Conservation (phyloP, 1,140 invertebrate species). For the Phenacoccus solenopsis region DNA sequence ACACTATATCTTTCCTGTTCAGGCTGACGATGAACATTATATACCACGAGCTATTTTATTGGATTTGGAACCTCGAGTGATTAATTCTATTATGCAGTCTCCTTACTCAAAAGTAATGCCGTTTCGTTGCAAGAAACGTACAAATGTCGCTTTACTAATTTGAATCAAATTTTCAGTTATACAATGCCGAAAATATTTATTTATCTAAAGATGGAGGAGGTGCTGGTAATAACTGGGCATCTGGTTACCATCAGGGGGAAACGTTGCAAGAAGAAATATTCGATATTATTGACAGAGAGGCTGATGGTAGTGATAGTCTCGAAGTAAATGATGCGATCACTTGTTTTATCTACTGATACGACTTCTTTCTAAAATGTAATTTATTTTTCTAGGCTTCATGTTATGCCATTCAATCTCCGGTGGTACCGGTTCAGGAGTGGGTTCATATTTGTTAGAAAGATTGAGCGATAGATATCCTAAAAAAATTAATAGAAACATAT, state of each 20-base stretch:
- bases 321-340: slow-evolving; percentile 46
- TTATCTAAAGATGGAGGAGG: slow-evolving; percentile 95
- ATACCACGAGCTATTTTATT: slow-evolving; percentile 91
- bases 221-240: slow-evolving; percentile 99
- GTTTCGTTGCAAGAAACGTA: too few relatives aligned
- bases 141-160: too few relatives aligned
- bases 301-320: slow-evolving; percentile 94
- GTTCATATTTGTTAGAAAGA: slow-evolving; percentile 86
- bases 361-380: neutral
- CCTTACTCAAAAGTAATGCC: slow-evolving; percentile 89
- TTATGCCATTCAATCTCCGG: slow-evolving; percentile 98
- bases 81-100: slow-evolving; percentile 92
- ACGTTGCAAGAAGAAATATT: slow-evolving; percentile 93
- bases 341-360: neutral
- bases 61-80: slow-evolving; percentile 95
- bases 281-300: slow-evolving; percentile 97
- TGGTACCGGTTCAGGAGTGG: slow-evolving; percentile 96
- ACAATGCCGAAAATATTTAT: slow-evolving; percentile 97
- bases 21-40: slow-evolving; percentile 96
- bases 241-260: slow-evolving; percentile 86
- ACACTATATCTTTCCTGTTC: slow-evolving; percentile 23
- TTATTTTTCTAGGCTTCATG: slow-evolving; percentile 71
- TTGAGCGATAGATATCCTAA: slow-evolving; percentile 93
- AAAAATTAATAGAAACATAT: slow-evolving; percentile 95
- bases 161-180: slow-evolving; percentile 57